Conservation (phyloP, 92 coral and sea anemone species). For the Meandrina meandrites region DNA sequence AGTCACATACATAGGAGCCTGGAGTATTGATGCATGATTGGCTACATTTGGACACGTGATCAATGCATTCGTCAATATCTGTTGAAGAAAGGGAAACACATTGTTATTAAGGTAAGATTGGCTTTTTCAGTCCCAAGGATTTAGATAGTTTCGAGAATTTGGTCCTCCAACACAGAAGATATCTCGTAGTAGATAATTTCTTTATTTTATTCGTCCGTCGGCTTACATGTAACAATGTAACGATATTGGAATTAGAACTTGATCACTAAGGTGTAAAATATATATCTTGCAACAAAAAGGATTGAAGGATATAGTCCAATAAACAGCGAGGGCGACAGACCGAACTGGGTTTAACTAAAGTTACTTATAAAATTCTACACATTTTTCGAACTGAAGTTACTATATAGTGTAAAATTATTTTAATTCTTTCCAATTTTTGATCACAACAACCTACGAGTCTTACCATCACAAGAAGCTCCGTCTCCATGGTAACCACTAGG, state of each 20-base stretch:
- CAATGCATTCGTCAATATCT: slow-evolving; percentile 77
- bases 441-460: not conserved
- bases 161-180: no score
- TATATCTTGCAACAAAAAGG: no score
- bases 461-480: slow-evolving; percentile 71
- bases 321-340: not conserved
- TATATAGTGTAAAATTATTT: not conserved
- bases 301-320: no score
- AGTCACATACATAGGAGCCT: slow-evolving; percentile 71
- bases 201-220: not conserved
- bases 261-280: no score
- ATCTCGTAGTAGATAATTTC: not conserved
- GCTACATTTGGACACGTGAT: slow-evolving; percentile 47
- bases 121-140: not conserved
- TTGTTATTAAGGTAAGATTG: not conserved
- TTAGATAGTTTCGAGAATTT: not conserved
- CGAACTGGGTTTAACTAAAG: not conserved
- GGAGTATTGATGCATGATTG: slow-evolving; percentile 69
- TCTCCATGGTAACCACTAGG: slow-evolving; percentile 77
- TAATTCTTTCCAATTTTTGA: no score
- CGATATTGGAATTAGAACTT: no score
- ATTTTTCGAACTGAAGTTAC: not conserved
- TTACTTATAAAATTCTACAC: no score
- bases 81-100: not conserved
- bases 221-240: no score